Percentiles rank a stretch among this genome's conserved stretches.
Conservation (phyloP, 1,140 invertebrate genomes). For the Mercenaria mercenaria region DNA sequence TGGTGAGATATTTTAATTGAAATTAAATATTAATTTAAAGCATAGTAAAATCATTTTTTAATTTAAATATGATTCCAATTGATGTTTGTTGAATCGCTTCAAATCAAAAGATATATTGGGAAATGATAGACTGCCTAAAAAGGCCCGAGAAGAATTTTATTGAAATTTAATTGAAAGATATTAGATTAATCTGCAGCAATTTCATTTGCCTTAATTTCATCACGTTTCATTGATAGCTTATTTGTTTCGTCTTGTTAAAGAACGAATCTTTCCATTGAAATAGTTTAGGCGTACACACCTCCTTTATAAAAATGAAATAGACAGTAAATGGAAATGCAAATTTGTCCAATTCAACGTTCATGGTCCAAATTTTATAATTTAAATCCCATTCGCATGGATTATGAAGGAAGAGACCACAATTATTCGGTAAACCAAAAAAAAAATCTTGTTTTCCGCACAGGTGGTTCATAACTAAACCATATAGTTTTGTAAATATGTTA, state of each 20-base stretch:
- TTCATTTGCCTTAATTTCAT: slow-evolving; percentile 1
- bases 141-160: neutral
- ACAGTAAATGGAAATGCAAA: slow-evolving; percentile 36
- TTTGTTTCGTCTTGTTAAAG: slow-evolving; percentile 25
- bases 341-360: slow-evolving; percentile 11
- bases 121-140: slow-evolving; percentile 18
- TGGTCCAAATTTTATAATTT: slow-evolving; percentile 24
- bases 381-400: slow-evolving; percentile 2
- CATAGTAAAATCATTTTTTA: slow-evolving; percentile 21
- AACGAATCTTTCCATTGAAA: slow-evolving; percentile 19
- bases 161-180: slow-evolving; percentile 39
- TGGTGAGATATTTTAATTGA: neutral
- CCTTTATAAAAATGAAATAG: slow-evolving; percentile 18
- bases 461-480: neutral
- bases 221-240: neutral
- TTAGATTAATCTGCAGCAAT: slow-evolving; percentile 15
- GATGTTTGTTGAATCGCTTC: slow-evolving; percentile 16
- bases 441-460: slow-evolving; percentile 7
- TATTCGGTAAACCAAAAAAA: slow-evolving; percentile 19
- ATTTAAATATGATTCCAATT: slow-evolving; percentile 27
- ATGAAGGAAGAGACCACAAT: neutral
- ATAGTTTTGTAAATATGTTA: neutral
- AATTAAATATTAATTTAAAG: slow-evolving; percentile 4
- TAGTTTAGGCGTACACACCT: slow-evolving; percentile 4
- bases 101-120: neutral